These are phyloP conservation scores for Hemitrygon akajei DNA, from an alignment of 2,797 vertebrate genomes.

Conservation along the genomic window DNA sequence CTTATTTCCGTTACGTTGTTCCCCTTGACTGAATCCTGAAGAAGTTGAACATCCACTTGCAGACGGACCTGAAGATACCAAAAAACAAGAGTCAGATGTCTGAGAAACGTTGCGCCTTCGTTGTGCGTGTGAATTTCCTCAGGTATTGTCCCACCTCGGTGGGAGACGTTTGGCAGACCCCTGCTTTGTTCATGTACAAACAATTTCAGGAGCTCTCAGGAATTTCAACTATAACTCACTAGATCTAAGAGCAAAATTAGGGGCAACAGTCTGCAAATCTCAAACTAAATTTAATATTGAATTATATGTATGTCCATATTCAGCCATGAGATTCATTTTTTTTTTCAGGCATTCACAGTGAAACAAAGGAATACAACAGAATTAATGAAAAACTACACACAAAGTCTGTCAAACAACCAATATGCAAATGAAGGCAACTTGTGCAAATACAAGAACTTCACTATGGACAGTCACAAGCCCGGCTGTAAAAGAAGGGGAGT, in stretches of 20 bases:
- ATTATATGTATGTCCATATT: too few relatives aligned
- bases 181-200: not conserved
- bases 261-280: too few relatives aligned
- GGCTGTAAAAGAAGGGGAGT: too few relatives aligned
- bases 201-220: not conserved
- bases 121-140: not conserved
- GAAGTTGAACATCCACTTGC: constrained; percentile 17
- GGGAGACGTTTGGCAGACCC: not conserved
- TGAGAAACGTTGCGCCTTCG: not conserved
- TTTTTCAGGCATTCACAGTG: too few relatives aligned
- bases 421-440: too few relatives aligned
- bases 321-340: too few relatives aligned
- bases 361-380: too few relatives aligned
- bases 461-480: too few relatives aligned
- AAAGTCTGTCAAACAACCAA: too few relatives aligned
- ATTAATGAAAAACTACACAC: too few relatives aligned
- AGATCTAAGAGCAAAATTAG: not conserved
- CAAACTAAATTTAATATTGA: too few relatives aligned
- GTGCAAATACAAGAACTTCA: too few relatives aligned
- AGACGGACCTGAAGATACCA: not conserved
- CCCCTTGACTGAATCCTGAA: constrained; percentile 19
- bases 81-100: not conserved
- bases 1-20: constrained; percentile 33
- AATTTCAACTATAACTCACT: not conserved
- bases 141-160: not conserved